phyloP scores from a whole-genome alignment of 2,113 vertebrate genomes.

The Urocynchramus pylzowi region DNA sequence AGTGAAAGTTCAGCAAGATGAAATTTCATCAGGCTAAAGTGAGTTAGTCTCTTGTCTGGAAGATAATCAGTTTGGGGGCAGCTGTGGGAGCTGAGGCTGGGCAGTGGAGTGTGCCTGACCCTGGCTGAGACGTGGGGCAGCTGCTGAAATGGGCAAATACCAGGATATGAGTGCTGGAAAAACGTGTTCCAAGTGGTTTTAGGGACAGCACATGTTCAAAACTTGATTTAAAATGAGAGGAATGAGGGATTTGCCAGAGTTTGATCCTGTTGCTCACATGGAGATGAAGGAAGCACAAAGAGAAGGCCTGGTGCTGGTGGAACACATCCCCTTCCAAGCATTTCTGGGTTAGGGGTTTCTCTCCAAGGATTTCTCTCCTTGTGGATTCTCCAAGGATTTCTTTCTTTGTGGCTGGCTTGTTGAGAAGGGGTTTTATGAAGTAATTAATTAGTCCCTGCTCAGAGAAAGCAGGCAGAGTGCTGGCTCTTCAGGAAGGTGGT shows the following conservation, averaged over 20 bases:
- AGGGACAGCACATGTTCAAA: not conserved
- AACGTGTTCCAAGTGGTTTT: accelerated
- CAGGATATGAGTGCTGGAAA: not conserved
- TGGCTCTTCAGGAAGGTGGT: not conserved
- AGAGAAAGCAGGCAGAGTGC: not conserved
- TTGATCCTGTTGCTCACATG: not conserved
- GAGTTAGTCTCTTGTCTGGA: not conserved
- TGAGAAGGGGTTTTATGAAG: not conserved
- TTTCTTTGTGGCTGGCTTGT: not conserved
- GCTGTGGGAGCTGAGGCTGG: not conserved
- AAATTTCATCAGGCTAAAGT: not conserved
- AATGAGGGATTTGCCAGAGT: not conserved
- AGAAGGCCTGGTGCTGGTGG: not conserved
- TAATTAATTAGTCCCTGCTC: not conserved
- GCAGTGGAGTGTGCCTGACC: not conserved
- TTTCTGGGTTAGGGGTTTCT: not conserved
- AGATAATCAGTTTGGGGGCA: not conserved
- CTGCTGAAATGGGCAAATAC: accelerated
- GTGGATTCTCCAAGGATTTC: accelerated
- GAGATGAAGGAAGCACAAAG: not conserved
- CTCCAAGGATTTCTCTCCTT: not conserved
- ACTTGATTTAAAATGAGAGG: not conserved
- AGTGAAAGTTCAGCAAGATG: not conserved
- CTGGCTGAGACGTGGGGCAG: not conserved
- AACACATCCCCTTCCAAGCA: not conserved